Evolutionary conservation across 2,113 vertebrate genomes (phyloP).

Genomic region (Sclerurus mexicanus): DNA sequence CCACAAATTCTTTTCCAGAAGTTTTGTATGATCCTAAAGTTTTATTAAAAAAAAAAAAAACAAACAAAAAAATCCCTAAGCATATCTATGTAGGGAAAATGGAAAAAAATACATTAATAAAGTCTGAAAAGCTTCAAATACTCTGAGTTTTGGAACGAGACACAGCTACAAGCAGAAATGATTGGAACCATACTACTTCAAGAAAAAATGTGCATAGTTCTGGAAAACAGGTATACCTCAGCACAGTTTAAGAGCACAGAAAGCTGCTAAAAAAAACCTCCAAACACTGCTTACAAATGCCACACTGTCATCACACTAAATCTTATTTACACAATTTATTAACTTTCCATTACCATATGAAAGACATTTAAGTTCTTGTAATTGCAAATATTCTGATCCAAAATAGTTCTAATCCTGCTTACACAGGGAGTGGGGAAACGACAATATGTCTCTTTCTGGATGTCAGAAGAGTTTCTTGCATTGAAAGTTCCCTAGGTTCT

Average conservation of each 20-base stretch:
- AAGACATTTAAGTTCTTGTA: slow-evolving; percentile 5
- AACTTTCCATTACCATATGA: slow-evolving; percentile 3
- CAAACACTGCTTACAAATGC: background rate
- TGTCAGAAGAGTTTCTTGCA: background rate
- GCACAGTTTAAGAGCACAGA: background rate
- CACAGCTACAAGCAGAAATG: background rate
- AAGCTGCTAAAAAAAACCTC: background rate
- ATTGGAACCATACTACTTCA: background rate
- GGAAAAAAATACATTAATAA: background rate
- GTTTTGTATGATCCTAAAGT: background rate
- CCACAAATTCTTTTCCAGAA: background rate
- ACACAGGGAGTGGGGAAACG: background rate
- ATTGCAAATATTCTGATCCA: slow-evolving; percentile 25
- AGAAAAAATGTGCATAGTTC: background rate
- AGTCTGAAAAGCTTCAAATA: background rate
- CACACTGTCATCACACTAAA: background rate
- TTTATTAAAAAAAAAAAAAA: background rate
- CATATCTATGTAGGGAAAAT: background rate
- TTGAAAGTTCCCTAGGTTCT: background rate
- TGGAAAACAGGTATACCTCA: background rate
- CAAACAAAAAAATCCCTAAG: background rate
- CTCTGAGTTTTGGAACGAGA: background rate
- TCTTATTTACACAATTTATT: slow-evolving; percentile 32
- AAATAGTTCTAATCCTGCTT: background rate
- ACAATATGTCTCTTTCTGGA: background rate